Evolutionary conservation across 2,113 vertebrate species (phyloP).

Genomic region (Cynoglossus semilaevis): DNA sequence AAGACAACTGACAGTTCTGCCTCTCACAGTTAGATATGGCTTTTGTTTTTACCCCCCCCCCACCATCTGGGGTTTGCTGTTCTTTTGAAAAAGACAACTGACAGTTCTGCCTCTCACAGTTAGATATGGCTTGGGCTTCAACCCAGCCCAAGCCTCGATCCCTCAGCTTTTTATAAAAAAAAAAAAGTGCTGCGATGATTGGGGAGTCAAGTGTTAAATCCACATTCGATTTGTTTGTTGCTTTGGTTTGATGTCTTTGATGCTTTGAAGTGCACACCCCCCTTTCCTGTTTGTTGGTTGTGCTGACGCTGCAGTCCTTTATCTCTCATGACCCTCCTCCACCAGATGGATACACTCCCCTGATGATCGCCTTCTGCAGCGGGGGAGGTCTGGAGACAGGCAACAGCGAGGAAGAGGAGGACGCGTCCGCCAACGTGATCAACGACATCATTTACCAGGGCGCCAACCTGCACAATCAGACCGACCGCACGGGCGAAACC

Average conservation of each 20-base stretch:
- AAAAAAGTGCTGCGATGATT: slow-evolving; percentile 65
- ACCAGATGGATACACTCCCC: slow-evolving; percentile 92
- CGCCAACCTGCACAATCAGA: slow-evolving; percentile 94
- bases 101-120: slow-evolving; percentile 67
- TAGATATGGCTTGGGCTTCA: slow-evolving; percentile 72
- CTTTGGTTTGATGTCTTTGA: slow-evolving; percentile 59
- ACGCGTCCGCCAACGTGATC: slow-evolving; percentile 88
- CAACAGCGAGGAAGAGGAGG: slow-evolving; percentile 94
- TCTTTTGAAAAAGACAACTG: slow-evolving; percentile 75
- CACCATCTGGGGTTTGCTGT: slow-evolving; percentile 71
- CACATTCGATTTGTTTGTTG: slow-evolving; percentile 75
- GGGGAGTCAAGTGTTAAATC: slow-evolving; percentile 65
- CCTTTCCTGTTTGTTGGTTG: neutral
- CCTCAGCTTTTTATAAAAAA: slow-evolving; percentile 51
- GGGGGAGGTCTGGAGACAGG: slow-evolving; percentile 94
- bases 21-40: slow-evolving; percentile 70
- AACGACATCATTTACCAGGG: slow-evolving; percentile 98
- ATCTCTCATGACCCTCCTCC: neutral
- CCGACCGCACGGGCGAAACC: slow-evolving; percentile 93
- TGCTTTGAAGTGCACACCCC: slow-evolving; percentile 63
- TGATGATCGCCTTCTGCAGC: slow-evolving; percentile 98
- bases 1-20: slow-evolving; percentile 64
- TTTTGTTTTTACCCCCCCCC: too few species aligned
- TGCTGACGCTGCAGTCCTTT: slow-evolving; percentile 49
- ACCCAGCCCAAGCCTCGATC: slow-evolving; percentile 57